phyloP scores from a whole-genome alignment of 2,797 vertebrate species.

The Ptychobarbus kaznakovi region DNA sequence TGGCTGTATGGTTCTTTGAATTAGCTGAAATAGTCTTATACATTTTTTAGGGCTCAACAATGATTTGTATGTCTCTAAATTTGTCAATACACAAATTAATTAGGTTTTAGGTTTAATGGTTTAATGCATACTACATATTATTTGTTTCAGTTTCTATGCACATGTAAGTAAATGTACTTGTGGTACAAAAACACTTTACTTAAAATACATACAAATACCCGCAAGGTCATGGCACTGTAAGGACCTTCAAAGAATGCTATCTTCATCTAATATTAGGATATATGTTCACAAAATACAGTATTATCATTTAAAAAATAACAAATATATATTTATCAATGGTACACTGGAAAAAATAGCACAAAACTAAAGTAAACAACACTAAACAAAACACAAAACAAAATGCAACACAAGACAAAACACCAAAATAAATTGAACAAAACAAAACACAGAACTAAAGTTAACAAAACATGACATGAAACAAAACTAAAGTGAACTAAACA shows the following conservation, averaged over 20 bases:
- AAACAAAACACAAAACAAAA: too few relatives aligned
- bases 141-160: background rate
- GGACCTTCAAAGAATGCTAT: background rate
- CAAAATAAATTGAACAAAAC: too few relatives aligned
- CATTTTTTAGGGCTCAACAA: background rate
- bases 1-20: too few relatives aligned
- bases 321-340: too few relatives aligned
- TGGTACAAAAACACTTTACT: background rate
- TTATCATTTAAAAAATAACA: background rate
- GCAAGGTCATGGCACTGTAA: background rate
- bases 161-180: background rate
- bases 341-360: background rate
- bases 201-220: background rate
- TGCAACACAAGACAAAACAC: too few relatives aligned
- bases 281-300: background rate
- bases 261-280: background rate
- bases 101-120: too few relatives aligned
- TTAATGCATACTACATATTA: too few relatives aligned
- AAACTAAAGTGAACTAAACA: too few relatives aligned
- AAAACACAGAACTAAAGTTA: too few relatives aligned
- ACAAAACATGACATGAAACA: too few relatives aligned
- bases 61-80: background rate
- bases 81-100: background rate
- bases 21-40: too few relatives aligned
- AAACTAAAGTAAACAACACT: too few relatives aligned